Evolutionary conservation across 2,113 vertebrate species (phyloP), one percentile per base, ranked within the genome.

Genomic region (Tragelaphus imberbis): DNA sequence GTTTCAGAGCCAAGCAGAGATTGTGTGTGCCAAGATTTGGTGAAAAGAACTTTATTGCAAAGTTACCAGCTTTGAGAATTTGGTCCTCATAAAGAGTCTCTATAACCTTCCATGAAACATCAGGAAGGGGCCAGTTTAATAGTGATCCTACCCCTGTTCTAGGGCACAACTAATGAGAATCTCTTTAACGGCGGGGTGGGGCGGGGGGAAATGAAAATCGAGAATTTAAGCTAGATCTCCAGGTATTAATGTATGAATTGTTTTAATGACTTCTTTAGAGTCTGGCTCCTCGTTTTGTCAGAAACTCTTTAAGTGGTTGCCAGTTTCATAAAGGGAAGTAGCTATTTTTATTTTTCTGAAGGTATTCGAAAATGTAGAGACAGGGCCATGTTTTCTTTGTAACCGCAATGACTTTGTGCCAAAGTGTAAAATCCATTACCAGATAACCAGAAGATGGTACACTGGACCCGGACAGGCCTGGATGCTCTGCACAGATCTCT

Each of bases 321-420:
- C 97, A 98, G 84, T 98, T 98, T 98, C 97, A 97, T 97, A 97
- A 95, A 98, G 87, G 97, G 95, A 95, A 98, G 95, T 90, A 95
- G 71, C 89, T 97, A 44, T 97, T 91, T n/a, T 30, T n/a, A 95
- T 97, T 93, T 94, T 93, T 97, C 84, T 97, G 91, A 79, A 97
- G 97, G 96, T 96, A 90, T 97, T 97, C 95, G 80, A 97, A 89
- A 98, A 96, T 98, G 80, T 96, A 98, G 97, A 98, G 82, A 97
- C 95, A 98, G 98, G 80, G 96, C 94, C 23, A 68, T 30, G 4
- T 96, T 96, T 79, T 81, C 21, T 65, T 90, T 53, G 19, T 92
- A 95, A 92, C 90, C 91, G 17, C 12, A 44, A 15, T 88, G 68
- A 84, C 91, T 98, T 94, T 97, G 95, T 80, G 87, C 85, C 95